Base-by-base conservation (phyloP, 2,888 invertebrate genomes). In the Mythimna pallens region DNA sequence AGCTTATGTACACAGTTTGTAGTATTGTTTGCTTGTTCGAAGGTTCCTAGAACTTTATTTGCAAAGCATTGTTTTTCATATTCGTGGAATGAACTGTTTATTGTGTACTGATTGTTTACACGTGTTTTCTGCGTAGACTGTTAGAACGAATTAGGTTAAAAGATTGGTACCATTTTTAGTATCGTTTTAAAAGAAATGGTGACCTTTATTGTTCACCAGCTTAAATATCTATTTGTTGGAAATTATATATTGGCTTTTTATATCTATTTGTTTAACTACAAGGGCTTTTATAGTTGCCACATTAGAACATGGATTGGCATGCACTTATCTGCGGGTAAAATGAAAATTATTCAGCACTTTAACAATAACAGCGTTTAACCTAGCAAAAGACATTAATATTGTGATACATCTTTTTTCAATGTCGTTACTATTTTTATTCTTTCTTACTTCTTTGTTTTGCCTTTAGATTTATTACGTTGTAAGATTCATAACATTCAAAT, bases 41-140 rank as follows among this genome's bases (percentile, higher is more conserved):
- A 65, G 20, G 50, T 83, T 81, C 75, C 36, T 30, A 34, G 83
- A 75, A 81, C 20, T 25, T 55, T 68, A 70, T 65, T 77, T 67
- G n/a, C 55, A 22, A 59, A 68, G 58, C 58, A 67, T 69, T 63
- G 12, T 58, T 78, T 65, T 70, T 57, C 30, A 65, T 61, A 40
- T 80, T 81, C 80, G 22, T 52, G 36, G 83, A 78, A 82, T 25
- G 10, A 54, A 50, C 50, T 63, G 61, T 47, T 67, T 55, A 40
- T 52, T 68, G 9, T 43, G 3, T 50, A 66, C 59, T 57, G n/a
- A 57, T 73, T 54, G 22, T n/a, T n/a, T n/a, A n/a, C n/a, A n/a
- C 6, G 52, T 50, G 58, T 20, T 50, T 80, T 66, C 59, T 81
- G 30, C 20, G 40, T 62, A 62, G n/a, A 40, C 22, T 62, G 10